These are phyloP conservation scores for Butorides virescens DNA, from an alignment of 2,113 vertebrate genomes.

Conservation along the genomic window DNA sequence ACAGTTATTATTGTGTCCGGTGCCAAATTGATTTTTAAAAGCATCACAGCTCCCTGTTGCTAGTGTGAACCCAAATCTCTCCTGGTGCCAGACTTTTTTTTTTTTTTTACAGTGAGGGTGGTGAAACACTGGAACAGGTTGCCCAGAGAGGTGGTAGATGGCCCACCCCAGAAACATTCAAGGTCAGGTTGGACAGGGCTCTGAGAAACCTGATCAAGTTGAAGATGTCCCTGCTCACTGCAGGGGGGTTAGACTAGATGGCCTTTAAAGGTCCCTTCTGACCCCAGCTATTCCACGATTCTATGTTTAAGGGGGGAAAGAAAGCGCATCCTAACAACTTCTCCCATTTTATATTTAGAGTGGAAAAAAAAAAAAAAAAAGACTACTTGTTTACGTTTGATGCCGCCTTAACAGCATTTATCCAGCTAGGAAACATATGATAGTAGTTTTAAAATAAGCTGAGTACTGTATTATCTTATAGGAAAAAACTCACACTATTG, in stretches of 20 bases:
- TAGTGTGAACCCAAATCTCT: background rate
- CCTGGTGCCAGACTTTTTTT: background rate
- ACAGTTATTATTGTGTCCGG: background rate
- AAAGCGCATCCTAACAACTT: background rate
- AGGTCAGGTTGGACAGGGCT: background rate
- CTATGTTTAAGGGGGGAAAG: background rate
- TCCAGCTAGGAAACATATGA: background rate
- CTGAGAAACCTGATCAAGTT: background rate
- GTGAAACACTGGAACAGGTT: background rate
- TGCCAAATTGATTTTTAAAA: background rate
- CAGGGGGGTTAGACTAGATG: background rate
- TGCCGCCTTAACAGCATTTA: background rate
- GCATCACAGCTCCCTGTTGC: background rate
- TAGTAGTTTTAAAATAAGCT: background rate
- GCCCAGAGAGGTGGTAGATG: background rate
- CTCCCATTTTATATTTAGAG: background rate
- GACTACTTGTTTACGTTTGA: background rate
- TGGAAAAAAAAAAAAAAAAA: background rate
- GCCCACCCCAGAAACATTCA: background rate
- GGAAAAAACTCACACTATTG: background rate
- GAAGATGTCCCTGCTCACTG: background rate
- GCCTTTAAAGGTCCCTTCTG: background rate
- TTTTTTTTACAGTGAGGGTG: background rate
- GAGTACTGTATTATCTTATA: background rate
- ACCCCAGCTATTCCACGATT: background rate